phyloP scores from a whole-genome alignment of 1,140 invertebrate species.

The Rhopalosiphum padi region DNA sequence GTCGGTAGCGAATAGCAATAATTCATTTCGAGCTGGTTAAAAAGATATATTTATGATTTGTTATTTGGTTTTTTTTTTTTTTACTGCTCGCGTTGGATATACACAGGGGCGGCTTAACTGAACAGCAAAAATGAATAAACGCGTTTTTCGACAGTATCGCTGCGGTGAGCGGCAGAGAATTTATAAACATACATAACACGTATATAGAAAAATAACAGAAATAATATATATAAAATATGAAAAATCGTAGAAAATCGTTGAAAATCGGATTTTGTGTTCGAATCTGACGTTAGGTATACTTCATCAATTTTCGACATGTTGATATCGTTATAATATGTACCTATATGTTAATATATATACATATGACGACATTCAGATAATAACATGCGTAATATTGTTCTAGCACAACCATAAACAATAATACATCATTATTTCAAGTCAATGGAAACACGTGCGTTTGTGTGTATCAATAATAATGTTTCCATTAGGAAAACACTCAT shows the following conservation, averaged over 20 bases:
- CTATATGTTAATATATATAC: background rate
- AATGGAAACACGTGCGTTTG: background rate
- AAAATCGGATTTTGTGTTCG: constrained; percentile 11
- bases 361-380: background rate
- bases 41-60: constrained; percentile 56
- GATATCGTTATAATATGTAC: background rate
- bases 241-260: background rate
- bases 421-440: background rate
- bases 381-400: background rate
- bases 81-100: background rate
- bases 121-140: constrained; percentile 37
- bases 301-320: background rate
- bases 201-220: constrained; percentile 4
- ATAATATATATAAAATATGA: background rate
- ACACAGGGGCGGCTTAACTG: background rate
- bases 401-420: background rate
- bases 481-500: constrained; percentile 9
- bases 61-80: constrained; percentile 30
- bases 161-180: background rate
- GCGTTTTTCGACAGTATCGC: constrained; percentile 17
- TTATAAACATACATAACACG: background rate
- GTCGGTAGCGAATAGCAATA: constrained; percentile 41
- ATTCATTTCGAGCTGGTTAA: constrained; percentile 47
- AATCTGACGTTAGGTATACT: background rate
- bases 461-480: background rate